Conservation (phyloP, 2,888 invertebrate species). For the Mesorhabditis sp. region DNA sequence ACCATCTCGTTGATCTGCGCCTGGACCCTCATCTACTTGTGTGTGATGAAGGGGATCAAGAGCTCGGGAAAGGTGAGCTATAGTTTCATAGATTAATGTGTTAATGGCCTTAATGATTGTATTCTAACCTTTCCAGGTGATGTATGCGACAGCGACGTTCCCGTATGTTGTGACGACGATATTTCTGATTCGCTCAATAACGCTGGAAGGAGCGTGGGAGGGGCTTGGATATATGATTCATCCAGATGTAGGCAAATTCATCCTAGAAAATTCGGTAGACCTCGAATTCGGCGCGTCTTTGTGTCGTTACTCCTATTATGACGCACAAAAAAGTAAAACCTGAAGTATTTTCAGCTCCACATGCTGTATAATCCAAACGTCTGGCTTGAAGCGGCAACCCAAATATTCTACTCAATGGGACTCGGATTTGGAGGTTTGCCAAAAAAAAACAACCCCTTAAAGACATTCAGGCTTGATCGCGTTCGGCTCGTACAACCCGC, state of each 20-base stretch:
- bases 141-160: conserved; percentile 90
- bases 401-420: conserved; percentile 92
- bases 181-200: conserved; percentile 85
- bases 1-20: conserved; percentile 79
- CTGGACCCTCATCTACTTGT: conserved; percentile 86
- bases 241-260: conserved; percentile 71
- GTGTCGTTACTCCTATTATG: not conserved
- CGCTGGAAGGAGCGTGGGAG: conserved; percentile 78
- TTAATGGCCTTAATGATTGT: not conserved
- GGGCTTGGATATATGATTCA: conserved; percentile 86
- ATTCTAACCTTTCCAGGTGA: conserved; percentile 68
- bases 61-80: conserved; percentile 81
- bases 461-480: conserved; percentile 70
- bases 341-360: conserved; percentile 68
- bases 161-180: conserved; percentile 88
- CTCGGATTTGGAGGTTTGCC: conserved; percentile 84
- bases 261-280: not conserved
- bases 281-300: not conserved
- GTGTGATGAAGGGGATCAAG: conserved; percentile 93
- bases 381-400: conserved; percentile 92
- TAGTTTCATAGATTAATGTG: not conserved
- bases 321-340: not conserved
- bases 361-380: conserved; percentile 81
- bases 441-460: not conserved
- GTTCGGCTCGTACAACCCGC: conserved; percentile 89